A percentile compares a stretch with the other conserved stretches of the same genome.
Conservation (phyloP, 2,888 invertebrate genomes). For the Athalia cordata region DNA sequence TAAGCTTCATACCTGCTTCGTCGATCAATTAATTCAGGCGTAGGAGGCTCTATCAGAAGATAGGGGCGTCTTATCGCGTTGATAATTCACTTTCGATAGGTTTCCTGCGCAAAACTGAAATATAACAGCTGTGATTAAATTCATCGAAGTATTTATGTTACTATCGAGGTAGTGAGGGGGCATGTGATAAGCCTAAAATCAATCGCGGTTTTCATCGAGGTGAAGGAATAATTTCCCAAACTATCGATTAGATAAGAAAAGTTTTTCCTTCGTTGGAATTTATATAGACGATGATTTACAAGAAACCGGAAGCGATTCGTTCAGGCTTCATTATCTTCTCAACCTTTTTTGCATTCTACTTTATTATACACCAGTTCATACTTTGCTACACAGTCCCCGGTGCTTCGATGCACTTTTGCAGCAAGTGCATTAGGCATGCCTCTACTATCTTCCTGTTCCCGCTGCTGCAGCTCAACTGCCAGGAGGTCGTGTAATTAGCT, state of each 20-base stretch:
- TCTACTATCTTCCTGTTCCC: background rate
- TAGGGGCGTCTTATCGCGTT: constrained; percentile 25
- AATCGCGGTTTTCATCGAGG: too few species aligned
- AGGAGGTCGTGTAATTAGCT: constrained; percentile 37
- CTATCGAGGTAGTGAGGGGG: too few species aligned
- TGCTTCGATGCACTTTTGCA: constrained; percentile 11
- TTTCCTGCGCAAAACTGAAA: background rate
- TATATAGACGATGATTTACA: background rate
- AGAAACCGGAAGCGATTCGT: constrained; percentile 27
- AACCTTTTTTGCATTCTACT: constrained; percentile 10
- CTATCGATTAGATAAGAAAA: background rate
- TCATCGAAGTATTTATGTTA: too few species aligned
- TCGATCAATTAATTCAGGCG: constrained; percentile 10
- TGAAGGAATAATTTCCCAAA: background rate
- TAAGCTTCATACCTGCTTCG: too few species aligned
- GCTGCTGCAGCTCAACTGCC: constrained; percentile 4
- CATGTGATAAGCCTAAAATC: too few species aligned
- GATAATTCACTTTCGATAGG: constrained; percentile 20
- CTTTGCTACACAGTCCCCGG: constrained; percentile 1
- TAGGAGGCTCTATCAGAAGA: constrained; percentile 19
- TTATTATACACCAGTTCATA: background rate
- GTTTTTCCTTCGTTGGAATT: background rate
- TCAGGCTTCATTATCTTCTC: constrained; percentile 3
- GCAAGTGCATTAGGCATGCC: background rate
- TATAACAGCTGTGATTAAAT: too few species aligned